phyloP scores from a whole-genome alignment of 2,113 vertebrate species.

The Illadopsis cleaveri region DNA sequence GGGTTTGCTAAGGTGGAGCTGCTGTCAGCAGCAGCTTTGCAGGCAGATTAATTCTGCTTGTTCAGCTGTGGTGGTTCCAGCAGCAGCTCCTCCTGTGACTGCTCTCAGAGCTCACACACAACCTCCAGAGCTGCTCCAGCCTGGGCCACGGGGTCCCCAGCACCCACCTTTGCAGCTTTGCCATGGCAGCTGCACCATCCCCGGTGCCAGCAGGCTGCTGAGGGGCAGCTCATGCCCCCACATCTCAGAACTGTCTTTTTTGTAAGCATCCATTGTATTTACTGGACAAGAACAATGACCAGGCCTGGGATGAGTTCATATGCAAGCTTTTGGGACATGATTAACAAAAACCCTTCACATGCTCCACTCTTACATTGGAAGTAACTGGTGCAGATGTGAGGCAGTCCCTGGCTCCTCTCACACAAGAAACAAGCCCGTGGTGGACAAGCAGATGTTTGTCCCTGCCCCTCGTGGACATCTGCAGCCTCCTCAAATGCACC shows the following conservation, averaged over 20 bases:
- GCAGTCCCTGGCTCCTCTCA: neutral
- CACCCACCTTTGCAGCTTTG: neutral
- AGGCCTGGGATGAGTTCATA: neutral
- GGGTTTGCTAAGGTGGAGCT: neutral
- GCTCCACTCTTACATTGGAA: accelerated
- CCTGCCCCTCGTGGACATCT: accelerated
- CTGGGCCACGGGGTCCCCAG: neutral
- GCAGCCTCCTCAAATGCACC: neutral
- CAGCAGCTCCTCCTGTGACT: neutral
- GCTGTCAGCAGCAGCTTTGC: neutral
- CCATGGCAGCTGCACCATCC: neutral
- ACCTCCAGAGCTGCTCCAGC: neutral
- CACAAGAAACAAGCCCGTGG: neutral
- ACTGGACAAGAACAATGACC: neutral
- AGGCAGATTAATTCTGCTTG: neutral
- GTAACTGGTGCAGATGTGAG: neutral
- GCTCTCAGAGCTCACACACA: neutral
- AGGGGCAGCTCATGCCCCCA: neutral
- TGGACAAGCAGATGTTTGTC: neutral
- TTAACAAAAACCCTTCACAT: neutral
- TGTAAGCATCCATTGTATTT: neutral
- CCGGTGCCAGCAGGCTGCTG: accelerated
- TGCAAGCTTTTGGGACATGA: neutral
- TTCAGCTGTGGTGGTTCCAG: neutral
- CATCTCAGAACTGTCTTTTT: neutral